Conservation (phyloP, 2,797 vertebrate species). For the Protosalanx chinensis region DNA sequence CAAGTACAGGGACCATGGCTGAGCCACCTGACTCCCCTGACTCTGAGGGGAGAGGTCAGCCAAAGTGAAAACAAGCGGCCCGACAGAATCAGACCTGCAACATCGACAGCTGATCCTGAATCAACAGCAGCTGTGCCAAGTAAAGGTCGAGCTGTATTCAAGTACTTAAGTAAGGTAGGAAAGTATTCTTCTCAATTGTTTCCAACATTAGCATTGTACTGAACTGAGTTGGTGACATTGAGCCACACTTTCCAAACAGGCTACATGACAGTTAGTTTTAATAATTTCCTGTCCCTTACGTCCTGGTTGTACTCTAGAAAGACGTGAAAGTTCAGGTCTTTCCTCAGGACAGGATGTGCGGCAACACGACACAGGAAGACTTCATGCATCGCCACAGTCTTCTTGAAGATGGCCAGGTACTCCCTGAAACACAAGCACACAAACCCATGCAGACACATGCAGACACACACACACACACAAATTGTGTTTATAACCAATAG, state of each 20-base stretch:
- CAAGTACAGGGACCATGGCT: too few species aligned
- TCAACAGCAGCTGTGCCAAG: too few species aligned
- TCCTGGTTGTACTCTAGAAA: slow-evolving; percentile 99
- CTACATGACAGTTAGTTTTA: background rate
- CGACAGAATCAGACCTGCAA: slow-evolving; percentile 20
- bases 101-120: background rate
- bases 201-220: background rate
- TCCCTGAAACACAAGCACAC: slow-evolving; percentile 73
- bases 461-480: slow-evolving; percentile 13
- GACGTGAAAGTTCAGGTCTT: slow-evolving; percentile 97
- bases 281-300: slow-evolving; percentile 68
- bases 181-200: background rate
- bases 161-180: too few species aligned
- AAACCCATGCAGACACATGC: slow-evolving; percentile 8
- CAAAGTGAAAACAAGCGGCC: background rate
- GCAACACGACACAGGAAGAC: slow-evolving; percentile 96
- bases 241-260: background rate
- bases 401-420: slow-evolving; percentile 99
- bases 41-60: slow-evolving; percentile 34
- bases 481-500: background rate
- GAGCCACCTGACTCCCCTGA: too few species aligned
- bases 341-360: slow-evolving; percentile 94
- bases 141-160: too few species aligned
- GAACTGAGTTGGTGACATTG: background rate
- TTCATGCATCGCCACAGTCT: slow-evolving; percentile 98